These are phyloP conservation scores for Ramazzottius varieornatus DNA, from an alignment of 2,888 invertebrate species.

Conservation along the genomic window DNA sequence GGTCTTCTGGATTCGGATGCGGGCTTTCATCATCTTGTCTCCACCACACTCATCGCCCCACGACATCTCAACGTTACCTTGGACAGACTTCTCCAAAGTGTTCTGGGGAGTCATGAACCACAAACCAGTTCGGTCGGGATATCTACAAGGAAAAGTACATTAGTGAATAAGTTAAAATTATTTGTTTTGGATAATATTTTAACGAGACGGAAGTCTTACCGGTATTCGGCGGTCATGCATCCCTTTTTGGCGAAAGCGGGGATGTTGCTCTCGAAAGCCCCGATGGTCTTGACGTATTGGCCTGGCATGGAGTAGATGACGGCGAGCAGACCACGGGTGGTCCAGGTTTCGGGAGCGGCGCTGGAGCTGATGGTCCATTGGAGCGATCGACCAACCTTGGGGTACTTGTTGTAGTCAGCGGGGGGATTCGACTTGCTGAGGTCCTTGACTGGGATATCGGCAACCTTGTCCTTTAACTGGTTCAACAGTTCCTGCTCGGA, in stretches of 20 bases:
- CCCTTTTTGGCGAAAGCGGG: neutral
- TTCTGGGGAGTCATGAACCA: slow-evolving; percentile 1
- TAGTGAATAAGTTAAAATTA: too few relatives aligned
- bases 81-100: neutral
- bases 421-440: neutral
- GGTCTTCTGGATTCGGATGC: neutral
- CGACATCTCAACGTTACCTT: neutral
- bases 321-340: slow-evolving; percentile 2
- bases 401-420: neutral
- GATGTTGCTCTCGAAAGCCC: neutral
- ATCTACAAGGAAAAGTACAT: too few relatives aligned
- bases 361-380: neutral
- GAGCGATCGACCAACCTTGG: neutral
- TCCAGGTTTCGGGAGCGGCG: neutral
- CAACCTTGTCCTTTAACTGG: slow-evolving; percentile 1
- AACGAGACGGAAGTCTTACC: too few relatives aligned
- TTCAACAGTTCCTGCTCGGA: slow-evolving; percentile 3
- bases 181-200: too few relatives aligned
- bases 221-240: neutral
- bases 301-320: neutral
- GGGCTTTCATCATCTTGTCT: neutral
- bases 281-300: neutral
- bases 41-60: neutral
- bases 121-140: neutral
- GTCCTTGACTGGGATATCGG: neutral